These are phyloP conservation scores for Timandra comae DNA, from an alignment of 2,888 invertebrate genomes.

Conservation along the genomic window DNA sequence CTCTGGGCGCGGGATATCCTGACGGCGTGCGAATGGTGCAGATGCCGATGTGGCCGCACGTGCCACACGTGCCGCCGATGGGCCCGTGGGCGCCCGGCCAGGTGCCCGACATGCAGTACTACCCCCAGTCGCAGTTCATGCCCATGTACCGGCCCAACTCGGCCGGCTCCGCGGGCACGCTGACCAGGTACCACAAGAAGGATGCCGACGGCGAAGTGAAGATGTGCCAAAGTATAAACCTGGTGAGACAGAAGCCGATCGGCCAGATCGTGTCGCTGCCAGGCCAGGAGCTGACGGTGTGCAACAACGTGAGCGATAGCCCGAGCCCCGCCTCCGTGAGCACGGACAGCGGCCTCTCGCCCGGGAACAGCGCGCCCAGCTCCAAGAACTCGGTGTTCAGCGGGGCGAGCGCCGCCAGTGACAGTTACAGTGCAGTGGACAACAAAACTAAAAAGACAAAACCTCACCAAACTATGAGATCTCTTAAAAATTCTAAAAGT, in stretches of 20 bases:
- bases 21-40: conserved; percentile 60
- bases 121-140: conserved; percentile 62
- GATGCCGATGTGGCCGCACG: conserved; percentile 64
- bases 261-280: conserved; percentile 68
- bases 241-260: conserved; percentile 70
- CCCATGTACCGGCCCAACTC: conserved; percentile 67
- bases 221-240: conserved; percentile 73
- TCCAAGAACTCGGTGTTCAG: conserved; percentile 58
- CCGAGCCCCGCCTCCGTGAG: conserved; percentile 66
- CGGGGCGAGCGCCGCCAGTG: conserved; percentile 35
- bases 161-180: conserved; percentile 67
- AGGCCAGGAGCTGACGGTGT: conserved; percentile 66
- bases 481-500: conserved; percentile 70
- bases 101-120: conserved; percentile 63
- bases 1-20: conserved; percentile 45
- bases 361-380: conserved; percentile 60
- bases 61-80: conserved; percentile 56
- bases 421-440: conserved; percentile 40
- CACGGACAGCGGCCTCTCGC: conserved; percentile 66
- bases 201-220: conserved; percentile 53
- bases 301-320: conserved; percentile 60
- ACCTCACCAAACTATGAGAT: conserved; percentile 45
- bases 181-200: conserved; percentile 65
- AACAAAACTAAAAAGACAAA: conserved; percentile 58
- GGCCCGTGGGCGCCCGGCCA: conserved; percentile 60